These are phyloP conservation scores for Parascotia fuliginaria DNA, from an alignment of 2,888 invertebrate genomes.

Conservation along the genomic window DNA sequence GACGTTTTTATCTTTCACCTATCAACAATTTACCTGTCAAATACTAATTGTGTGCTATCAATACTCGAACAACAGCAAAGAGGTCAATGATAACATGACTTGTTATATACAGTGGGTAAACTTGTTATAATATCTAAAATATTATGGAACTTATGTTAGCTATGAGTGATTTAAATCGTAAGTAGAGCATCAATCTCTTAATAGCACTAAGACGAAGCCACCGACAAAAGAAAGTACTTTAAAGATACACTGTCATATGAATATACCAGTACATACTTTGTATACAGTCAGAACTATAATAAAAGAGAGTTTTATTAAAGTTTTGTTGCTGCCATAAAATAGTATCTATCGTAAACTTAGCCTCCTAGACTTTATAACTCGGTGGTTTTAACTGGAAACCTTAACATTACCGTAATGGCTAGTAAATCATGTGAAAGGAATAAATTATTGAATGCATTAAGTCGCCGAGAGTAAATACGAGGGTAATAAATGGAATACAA, in stretches of 20 bases:
- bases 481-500: conserved; percentile 64
- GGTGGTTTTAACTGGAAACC: conserved; percentile 65
- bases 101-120: too few relatives aligned
- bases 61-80: neutral
- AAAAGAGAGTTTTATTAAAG: conserved; percentile 58
- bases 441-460: conserved; percentile 75
- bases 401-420: conserved; percentile 68
- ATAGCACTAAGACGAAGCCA: neutral
- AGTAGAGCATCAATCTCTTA: neutral
- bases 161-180: too few relatives aligned
- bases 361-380: conserved; percentile 69
- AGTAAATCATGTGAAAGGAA: conserved; percentile 74
- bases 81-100: neutral
- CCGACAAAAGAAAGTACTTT: neutral
- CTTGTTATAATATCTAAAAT: too few relatives aligned
- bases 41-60: neutral
- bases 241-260: neutral
- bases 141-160: too few relatives aligned
- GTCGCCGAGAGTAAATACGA: conserved; percentile 59
- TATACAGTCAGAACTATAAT: conserved; percentile 55
- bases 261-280: conserved; percentile 31
- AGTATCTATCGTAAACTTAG: conserved; percentile 70
- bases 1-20: conserved; percentile 12
- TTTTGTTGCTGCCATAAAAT: conserved; percentile 68
- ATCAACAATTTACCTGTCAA: neutral